A percentile compares a stretch with the other conserved stretches of the same genome.
phyloP scores from a whole-genome alignment of 2,797 vertebrate species.

The Sardinella longiceps region DNA sequence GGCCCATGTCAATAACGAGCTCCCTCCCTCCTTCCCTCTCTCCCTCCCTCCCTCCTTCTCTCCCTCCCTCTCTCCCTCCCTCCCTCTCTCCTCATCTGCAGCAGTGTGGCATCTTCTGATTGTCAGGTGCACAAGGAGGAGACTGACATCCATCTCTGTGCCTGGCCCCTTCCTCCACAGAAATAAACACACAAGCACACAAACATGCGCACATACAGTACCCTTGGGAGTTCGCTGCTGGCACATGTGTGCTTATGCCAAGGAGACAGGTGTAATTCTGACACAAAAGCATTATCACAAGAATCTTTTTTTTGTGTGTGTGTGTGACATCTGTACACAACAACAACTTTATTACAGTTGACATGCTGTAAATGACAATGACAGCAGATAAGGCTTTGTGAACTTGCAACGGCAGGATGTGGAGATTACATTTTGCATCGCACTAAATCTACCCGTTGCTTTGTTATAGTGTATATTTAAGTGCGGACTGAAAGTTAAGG shows the following conservation, averaged over 20 bases:
- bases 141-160: slow-evolving; percentile 43
- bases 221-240: not conserved
- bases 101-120: slow-evolving; percentile 44
- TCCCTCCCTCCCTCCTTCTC: not conserved
- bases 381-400: not conserved
- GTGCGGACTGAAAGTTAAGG: slow-evolving; percentile 1
- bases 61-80: slow-evolving; percentile 17
- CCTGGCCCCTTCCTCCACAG: not conserved
- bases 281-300: not conserved
- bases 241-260: slow-evolving; percentile 10
- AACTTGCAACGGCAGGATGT: not conserved
- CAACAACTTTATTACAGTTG: too few species aligned
- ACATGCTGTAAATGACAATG: not conserved
- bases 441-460: not conserved
- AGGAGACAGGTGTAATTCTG: not conserved
- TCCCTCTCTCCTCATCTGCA: slow-evolving; percentile 28
- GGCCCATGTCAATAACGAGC: slow-evolving; percentile 40
- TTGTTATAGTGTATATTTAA: not conserved
- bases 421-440: not conserved
- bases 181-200: slow-evolving; percentile 12
- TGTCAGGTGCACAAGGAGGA: slow-evolving; percentile 48
- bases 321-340: not conserved
- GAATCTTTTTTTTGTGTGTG: not conserved
- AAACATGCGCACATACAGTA: slow-evolving; percentile 26
- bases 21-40: not conserved